A percentile compares a stretch with the other conserved stretches of the same genome.
phyloP scores from a whole-genome alignment of 2,888 invertebrate genomes.

The Limnephilus auricula region DNA sequence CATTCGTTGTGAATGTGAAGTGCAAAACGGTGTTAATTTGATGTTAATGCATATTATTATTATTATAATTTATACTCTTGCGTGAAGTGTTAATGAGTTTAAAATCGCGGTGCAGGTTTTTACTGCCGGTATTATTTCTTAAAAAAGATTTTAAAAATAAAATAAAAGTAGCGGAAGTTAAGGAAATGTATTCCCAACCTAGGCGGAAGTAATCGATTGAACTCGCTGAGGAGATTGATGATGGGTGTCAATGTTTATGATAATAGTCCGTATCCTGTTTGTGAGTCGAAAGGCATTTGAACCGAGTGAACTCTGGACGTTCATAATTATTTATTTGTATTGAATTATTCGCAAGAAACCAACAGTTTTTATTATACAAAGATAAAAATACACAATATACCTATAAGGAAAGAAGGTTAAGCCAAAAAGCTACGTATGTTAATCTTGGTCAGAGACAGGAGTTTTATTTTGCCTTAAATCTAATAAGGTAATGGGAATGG shows the following conservation, averaged over 20 bases:
- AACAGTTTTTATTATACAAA: too few species aligned
- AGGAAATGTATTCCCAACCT: conserved; percentile 14
- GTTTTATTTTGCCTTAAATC: too few species aligned
- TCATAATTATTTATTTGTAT: not conserved
- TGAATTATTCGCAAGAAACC: too few species aligned
- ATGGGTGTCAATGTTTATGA: not conserved
- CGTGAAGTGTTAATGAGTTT: not conserved
- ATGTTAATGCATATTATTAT: not conserved
- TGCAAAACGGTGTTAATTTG: not conserved
- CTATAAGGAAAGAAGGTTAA: too few species aligned
- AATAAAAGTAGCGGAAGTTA: not conserved
- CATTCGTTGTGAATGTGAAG: not conserved
- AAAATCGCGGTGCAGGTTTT: not conserved
- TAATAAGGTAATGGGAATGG: too few species aligned
- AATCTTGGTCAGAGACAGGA: too few species aligned
- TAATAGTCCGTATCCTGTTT: not conserved
- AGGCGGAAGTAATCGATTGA: conserved; percentile 31
- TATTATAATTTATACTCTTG: not conserved
- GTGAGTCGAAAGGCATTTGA: not conserved
- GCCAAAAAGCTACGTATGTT: too few species aligned
- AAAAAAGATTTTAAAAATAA: not conserved
- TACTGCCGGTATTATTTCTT: not conserved
- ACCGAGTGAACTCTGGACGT: not conserved
- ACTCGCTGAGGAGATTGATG: conserved; percentile 10
- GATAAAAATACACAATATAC: too few species aligned